Evolutionary conservation across 1,140 invertebrate species (phyloP), one percentile per base, ranked within the genome.

Genomic region (Colletes latitarsis): DNA sequence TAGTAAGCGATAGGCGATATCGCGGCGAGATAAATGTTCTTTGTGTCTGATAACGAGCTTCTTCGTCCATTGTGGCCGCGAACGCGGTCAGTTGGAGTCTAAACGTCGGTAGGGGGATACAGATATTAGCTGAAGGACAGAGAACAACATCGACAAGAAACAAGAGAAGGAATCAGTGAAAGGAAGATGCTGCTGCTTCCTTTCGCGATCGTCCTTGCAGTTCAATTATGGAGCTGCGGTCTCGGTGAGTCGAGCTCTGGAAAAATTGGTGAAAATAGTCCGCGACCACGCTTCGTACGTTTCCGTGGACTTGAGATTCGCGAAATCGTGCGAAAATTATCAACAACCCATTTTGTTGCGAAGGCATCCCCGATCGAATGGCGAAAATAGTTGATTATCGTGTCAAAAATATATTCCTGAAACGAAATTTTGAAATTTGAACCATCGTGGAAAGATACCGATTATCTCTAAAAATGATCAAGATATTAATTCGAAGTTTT

Each of bases 1-100:
- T 63, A 75, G 30, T 62, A 60, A 71, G 15, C 55, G 83, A 81
- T 84, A 85, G 8, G 52, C 1, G 67, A 72, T 83, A 83, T 76
- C 69, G 15, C n/a, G 39, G 12, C 0, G 21, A 30, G 77, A 85
- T 85, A 83, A 83, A 71, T 3, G 10, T 53, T 58, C 1, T 39
- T 12, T 14, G 49, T 57, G 52, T 15, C 58, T 6, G 79, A 83
- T 81, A 83, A 81, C 64, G 55, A 81, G 52, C 39, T 58, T 82
- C 17, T n/a, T 52, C 19, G 41, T 81, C 43, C 57, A 21, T 10
- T 52, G 19, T 9, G 0, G 58, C 46, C 4, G n/a, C 10, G 4
- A 5, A 12, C 41, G 39, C 14, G 30, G n/a, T 39, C 76, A 84
- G 81, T 79, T 6, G 17, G 12, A 12, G 10, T 10, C 5, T 9